These are phyloP conservation scores for Notechis scutatus DNA, from an alignment of 2,113 vertebrate genomes.

Conservation along the genomic window DNA sequence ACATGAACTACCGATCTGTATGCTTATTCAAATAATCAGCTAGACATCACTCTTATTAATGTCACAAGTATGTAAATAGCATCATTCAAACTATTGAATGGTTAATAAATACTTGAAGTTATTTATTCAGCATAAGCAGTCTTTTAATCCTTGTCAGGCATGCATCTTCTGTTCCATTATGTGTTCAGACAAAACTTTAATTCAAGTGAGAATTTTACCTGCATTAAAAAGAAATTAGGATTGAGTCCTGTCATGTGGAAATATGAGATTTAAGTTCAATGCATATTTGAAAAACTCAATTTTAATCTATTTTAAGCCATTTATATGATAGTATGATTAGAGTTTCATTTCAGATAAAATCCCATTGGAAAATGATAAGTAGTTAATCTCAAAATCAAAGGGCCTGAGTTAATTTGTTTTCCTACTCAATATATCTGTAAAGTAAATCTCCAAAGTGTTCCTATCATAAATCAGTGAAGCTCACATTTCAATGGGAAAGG, in stretches of 20 bases:
- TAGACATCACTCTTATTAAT: not conserved
- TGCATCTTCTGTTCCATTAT: not conserved
- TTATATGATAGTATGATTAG: slow-evolving; percentile 20
- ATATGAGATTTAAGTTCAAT: slow-evolving; percentile 25
- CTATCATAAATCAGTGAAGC: accelerated
- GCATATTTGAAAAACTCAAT: not conserved
- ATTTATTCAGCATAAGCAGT: not conserved
- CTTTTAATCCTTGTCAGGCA: slow-evolving; percentile 1
- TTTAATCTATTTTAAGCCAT: slow-evolving; percentile 20
- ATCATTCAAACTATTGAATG: not conserved
- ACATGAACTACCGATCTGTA: not conserved
- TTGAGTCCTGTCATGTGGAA: slow-evolving; percentile 22
- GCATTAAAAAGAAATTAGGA: slow-evolving; percentile 16
- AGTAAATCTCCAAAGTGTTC: not conserved
- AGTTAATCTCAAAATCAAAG: not conserved
- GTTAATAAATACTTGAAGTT: not conserved
- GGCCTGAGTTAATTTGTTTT: slow-evolving; percentile 32
- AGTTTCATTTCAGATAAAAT: slow-evolving; percentile 27
- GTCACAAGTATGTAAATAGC: slow-evolving; percentile 3
- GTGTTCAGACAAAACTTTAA: slow-evolving; percentile 3
- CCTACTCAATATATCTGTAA: slow-evolving; percentile 21
- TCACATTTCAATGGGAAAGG: not conserved
- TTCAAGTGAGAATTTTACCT: not conserved
- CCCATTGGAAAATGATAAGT: slow-evolving; percentile 18
- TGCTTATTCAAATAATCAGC: not conserved